Evolutionary conservation across 2,113 vertebrate genomes (phyloP), one percentile per base, ranked within the genome.

Genomic region (Actenoides hombroni): DNA sequence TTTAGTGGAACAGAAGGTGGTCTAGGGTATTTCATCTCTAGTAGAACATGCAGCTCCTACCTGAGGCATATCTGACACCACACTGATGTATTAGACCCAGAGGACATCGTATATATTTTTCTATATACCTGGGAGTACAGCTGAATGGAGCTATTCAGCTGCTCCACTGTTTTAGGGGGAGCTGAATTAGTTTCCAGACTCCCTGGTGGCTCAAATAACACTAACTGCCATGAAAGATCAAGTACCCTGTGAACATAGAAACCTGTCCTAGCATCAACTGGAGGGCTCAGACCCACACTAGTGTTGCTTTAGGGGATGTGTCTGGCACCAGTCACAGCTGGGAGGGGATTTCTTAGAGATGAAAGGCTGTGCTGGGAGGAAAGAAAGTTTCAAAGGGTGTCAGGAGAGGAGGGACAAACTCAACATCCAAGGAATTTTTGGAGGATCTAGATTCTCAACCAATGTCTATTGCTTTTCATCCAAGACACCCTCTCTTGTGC

Each of bases 221-320:
- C 9, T 21, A 26, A 33, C 5, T 78, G 20, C 11, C 5, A 6
- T 6, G 1, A 19, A 14, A 79, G 4, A 7, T 33, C 19, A 10
- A 21, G 26, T 76, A 56, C 33, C 21, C 16, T 42, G 44, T 8
- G 35, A 35, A 39, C 29, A 35, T n/a, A 17, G 39, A 42, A 48
- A 42, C 33, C 28, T 1, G 16, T 44, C 11, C 57, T 83, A 31
- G 9, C 18, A 25, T 80, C 48, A 87, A 5, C 9, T 57, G 40
- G 29, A 90, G 24, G 15, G 17, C 37, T 87, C 7, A 13, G 29
- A 86, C 26, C 8, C 35, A 33, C 48, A 42, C 3, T 23, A 64
- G 28, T 40, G 46, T 20, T 0, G 1, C 24, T 4, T 2, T 25
- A 48, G 17, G 29, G 17, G 21, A 67, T 6, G 21, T 0, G 1